Evolutionary conservation across 2,888 invertebrate species (phyloP), one percentile per base, ranked within the genome.

Genomic region (Candidula unifasciata): DNA sequence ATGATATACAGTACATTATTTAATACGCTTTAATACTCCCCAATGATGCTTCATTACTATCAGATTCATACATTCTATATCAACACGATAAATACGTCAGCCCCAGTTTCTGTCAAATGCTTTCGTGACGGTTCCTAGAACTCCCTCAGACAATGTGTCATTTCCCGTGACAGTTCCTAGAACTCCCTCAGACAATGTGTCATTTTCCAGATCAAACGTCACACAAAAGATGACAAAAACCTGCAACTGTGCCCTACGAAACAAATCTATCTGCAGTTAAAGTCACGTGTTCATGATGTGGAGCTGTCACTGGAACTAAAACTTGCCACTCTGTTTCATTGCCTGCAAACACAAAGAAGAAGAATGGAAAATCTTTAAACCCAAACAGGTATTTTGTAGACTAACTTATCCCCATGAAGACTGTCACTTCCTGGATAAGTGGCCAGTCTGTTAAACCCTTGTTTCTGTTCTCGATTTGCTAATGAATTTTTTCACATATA

Each of bases 271-370:
- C 13, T 73, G 44, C 73, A 73, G 44, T 10, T n/a, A n/a, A 44
- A 44, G 30, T 27, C 30, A 74, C 52, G 27, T 74, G 18, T 74
- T 30, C 30, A 54, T 54, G 54, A 8, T 74, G 52, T 74, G 74
- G 27, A 33, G 30, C 8, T 52, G 54, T 27, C 27, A 30, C 27
- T 30, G n/a, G 54, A 74, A 30, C 74, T 74, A 74, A 33, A 54
- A 21, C 54, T 54, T 74, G 74, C 74, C 74, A 30, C 27, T 27
- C 18, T 74, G 27, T 74, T 74, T 74, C 74, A 74, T 74, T 30
- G 74, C 74, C 74, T 74, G 74, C 30, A 27, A 54, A 52, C 27
- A 74, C 0, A 44, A 27, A 27, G 54, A 2, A 74, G 18, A 60
- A 60, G 21, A 60, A 5, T 24, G 60, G 21, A n/a, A 60, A n/a